Evolutionary conservation across 2,113 vertebrate genomes (phyloP).

Genomic region (human): GRCh38 chr12:97266001-97266500

Average conservation of each 20-base stretch:
- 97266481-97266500: neutral
- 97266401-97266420: neutral
- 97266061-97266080: neutral
- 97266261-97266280: neutral
- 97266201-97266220: neutral
- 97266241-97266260: neutral
- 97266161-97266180: neutral
- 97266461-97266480: neutral
- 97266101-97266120: neutral
- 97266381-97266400: neutral
- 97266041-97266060: conserved; percentile 17
- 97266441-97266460: neutral
- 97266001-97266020: neutral
- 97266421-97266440: neutral
- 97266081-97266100: neutral
- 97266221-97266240: neutral
- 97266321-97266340: neutral
- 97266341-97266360: neutral
- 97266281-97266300: conserved; percentile 26
- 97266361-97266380: neutral
- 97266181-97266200: neutral
- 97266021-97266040: neutral
- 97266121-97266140: neutral
- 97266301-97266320: conserved; percentile 31
- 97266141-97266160: neutral